Base-by-base conservation (phyloP, 2,888 invertebrate genomes). In the Frankliniella intonsa region DNA sequence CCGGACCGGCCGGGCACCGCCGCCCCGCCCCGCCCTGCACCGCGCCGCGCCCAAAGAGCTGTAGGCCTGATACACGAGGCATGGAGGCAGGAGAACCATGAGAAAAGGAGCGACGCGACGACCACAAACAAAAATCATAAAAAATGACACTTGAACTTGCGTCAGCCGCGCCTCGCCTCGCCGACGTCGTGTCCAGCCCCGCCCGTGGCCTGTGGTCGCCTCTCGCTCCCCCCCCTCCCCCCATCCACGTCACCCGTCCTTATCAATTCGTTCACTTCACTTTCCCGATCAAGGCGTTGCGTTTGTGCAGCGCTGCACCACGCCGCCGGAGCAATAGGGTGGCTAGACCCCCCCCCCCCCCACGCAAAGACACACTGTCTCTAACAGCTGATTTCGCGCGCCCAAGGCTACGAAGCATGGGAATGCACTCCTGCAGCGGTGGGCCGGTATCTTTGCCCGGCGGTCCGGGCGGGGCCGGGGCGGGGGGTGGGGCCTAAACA, bases 221-320 rank as follows among this genome's bases (percentile, higher is more conserved):
- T 55, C 55, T 17, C 55, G 12, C 55, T 55, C 17, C 55, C 55
- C 55, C 55, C 62, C 19, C 62, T n/a, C 17, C 19, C 62, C 62
- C 17, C 62, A 1, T n/a, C 62, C 19, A 17, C 62, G 62, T 17
- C 17, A n/a, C 62, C 19, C 62, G 62, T 62, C 62, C 62, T 62
- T 62, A 62, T 62, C 62, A 62, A 62, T 62, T 62, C 62, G 62
- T 62, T 62, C 62, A 62, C 62, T 62, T 62, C n/a, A 62, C 62
- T 62, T 62, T 62, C 62, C 62, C 62, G 19, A 62, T 17, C 17
- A 17, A 19, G n/a, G 62, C n/a, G 62, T 62, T n/a, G 62, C n/a
- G 62, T 3, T n/a, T 17, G 19, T 19, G 55, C 55, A 19, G 62
- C 62, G 5, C 62, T n/a, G 62, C 3, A 0, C 14, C 62, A n/a